These are phyloP conservation scores for Osedax fenrisi DNA, from an alignment of 2,888 invertebrate genomes.

Conservation along the genomic window DNA sequence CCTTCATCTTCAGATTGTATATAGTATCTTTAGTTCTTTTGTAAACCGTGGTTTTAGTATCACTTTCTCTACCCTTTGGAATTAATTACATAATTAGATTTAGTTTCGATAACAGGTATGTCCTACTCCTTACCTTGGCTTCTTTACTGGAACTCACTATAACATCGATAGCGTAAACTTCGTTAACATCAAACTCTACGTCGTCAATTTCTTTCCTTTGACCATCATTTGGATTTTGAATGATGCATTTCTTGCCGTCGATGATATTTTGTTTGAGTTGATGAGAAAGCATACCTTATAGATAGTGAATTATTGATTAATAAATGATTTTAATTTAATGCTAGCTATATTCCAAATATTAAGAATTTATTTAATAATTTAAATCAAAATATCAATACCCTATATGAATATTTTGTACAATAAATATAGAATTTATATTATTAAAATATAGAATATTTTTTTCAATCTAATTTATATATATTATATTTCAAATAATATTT, in stretches of 20 bases:
- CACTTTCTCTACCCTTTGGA: constrained; percentile 57
- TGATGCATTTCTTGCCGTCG: constrained; percentile 92
- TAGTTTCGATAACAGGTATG: too few relatives aligned
- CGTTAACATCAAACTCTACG: constrained; percentile 82
- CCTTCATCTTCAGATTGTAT: constrained; percentile 90
- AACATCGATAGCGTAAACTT: constrained; percentile 97
- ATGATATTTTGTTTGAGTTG: constrained; percentile 71
- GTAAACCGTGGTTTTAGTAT: constrained; percentile 87
- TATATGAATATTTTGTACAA: too few relatives aligned
- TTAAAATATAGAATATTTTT: too few relatives aligned
- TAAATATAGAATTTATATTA: too few relatives aligned
- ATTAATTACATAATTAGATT: constrained; percentile 13
- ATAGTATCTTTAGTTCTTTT: constrained; percentile 86
- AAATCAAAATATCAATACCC: not conserved
- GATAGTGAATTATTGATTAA: not conserved
- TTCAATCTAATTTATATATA: too few relatives aligned
- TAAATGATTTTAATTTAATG: not conserved
- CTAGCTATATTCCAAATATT: not conserved
- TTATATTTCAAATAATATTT: too few relatives aligned
- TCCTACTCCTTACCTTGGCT: constrained; percentile 56
- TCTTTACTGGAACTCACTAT: constrained; percentile 79
- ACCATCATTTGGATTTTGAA: constrained; percentile 90
- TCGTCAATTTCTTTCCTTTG: constrained; percentile 93
- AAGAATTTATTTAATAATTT: not conserved
- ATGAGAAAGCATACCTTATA: constrained; percentile 59